Base-by-base conservation (phyloP, 2,888 invertebrate species). In the Pristionchus arcanus region DNA sequence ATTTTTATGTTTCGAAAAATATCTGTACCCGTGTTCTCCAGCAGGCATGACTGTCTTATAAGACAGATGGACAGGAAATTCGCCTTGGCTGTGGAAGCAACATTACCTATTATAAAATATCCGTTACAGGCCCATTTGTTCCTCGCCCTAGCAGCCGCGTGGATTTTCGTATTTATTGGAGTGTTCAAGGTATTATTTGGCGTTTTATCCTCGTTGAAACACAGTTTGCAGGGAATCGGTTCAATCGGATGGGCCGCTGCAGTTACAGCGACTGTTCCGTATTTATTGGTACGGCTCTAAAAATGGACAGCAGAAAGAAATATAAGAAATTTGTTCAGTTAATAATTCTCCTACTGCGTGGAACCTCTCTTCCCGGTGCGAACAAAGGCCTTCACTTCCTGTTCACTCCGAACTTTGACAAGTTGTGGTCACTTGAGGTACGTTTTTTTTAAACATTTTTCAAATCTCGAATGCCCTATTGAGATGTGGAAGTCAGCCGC, bases 141-240 rank as follows among this genome's bases (percentile, higher is more conserved):
- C 55, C 97, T 97, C 85, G 98, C 98, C 95, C 96, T 98, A 90
- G 96, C 98, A 89, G 97, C 97, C 94, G 98, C 98, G 92, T 98
- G 98, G 98, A 96, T 98, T 91, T 96, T 98, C 94, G 98, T 98
- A 89, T 98, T 98, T 96, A 98, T 98, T 96, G 98, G 98, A 92
- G 97, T 98, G 87, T 98, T 98, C 97, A 98, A 98, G 96, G 98
- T 98, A 92, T 97, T 98, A 0, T 1, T 5, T 49, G 42, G 9
- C 3, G 9, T 5, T 81, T 4, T 34, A 81, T 31, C 34, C 15
- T 37, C 1, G 13, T 19, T 37, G 53, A 37, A n/a, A 25, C 9
- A 19, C 21, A n/a, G 7, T 42, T 25, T 83, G 68, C 55, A 77
- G 53, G 92, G 94, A 0, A 93, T 95, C 55, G 94, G 94, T 13